Base-by-base conservation (phyloP, 2,113 vertebrate genomes). In the Pachypanchax playfairii region DNA sequence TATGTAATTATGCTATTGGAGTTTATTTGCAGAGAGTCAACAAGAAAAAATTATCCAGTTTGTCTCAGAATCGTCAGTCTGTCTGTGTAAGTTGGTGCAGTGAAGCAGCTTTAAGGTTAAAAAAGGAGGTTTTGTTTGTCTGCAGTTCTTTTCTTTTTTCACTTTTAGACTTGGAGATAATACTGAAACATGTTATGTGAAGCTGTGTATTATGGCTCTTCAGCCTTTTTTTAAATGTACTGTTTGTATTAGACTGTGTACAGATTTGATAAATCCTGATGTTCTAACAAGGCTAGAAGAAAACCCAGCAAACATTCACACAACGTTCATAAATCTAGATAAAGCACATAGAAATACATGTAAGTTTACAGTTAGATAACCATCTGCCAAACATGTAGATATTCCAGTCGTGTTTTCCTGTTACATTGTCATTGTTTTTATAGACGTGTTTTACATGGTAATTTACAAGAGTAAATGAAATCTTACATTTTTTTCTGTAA, bases 1-100 rank as follows among this genome's bases (percentile, higher is more conserved):
- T 48, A 60, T 35, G 48, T 14, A 58, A 77, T 84, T 79, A 72
- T n/a, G 6, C 63, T 42, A 54, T 59, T 9, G 53, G 20, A 74
- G 48, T 44, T 36, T 39, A 62, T 79, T 79, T 82, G 29, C 18
- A 29, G 48, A 75, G 29, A 54, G 65, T 51, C 36, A 41, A 18
- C 5, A 39, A 33, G 21, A 59, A 49, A 51, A 43, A 60, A 64
- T 72, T 48, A 49, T 36, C 15, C 15, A 5, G n/a, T n/a, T n/a
- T n/a, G n/a, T n/a, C n/a, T n/a, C n/a, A 39, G 58, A 47, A 47
- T 51, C n/a, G 2, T n/a, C 9, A 60, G 51, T 48, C 35, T 57
- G 24, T 69, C 36, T 53, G n/a, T 39, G n/a, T 39, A 17, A 54
- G 62, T 6, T 39, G 35, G 18, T 26, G 25, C 10, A 13, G 17